These are phyloP conservation scores for Caenorhabditis parvicauda DNA, from an alignment of 2,888 invertebrate species.

Conservation along the genomic window DNA sequence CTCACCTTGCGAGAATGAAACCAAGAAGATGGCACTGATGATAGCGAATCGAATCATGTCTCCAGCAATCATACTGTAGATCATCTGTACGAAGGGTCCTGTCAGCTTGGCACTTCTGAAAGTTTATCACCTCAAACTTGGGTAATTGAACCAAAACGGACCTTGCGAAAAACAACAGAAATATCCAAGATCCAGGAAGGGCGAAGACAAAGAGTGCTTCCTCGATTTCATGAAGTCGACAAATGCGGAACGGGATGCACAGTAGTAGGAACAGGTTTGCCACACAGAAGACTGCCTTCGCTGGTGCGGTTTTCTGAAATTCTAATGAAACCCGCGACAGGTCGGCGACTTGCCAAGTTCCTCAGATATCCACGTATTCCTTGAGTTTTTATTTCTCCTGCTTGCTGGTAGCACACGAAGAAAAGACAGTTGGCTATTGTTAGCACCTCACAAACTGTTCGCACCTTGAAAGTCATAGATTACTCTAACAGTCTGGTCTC, in stretches of 20 bases:
- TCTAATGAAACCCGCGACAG: too few species aligned
- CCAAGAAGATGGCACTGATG: conserved; percentile 88
- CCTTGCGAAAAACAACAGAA: conserved; percentile 98
- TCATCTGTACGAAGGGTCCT: conserved; percentile 98
- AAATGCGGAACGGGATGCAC: conserved; percentile 52
- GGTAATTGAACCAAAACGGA: too few species aligned
- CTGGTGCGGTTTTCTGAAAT: conserved; percentile 83
- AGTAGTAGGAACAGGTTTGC: conserved; percentile 79
- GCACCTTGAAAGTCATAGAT: conserved; percentile 64
- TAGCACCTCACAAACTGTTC: conserved; percentile 80
- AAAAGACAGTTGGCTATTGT: conserved; percentile 82
- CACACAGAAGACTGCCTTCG: conserved; percentile 86
- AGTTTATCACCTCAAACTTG: too few species aligned
- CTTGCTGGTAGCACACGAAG: conserved; percentile 86
- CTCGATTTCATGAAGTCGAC: conserved; percentile 71
- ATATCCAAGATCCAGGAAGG: conserved; percentile 93
- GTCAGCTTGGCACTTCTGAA: conserved; percentile 70
- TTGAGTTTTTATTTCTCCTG: conserved; percentile 90
- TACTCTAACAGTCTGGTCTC: too few species aligned
- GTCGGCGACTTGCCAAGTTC: conserved; percentile 83
- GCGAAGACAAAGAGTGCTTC: conserved; percentile 88
- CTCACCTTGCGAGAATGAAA: conserved; percentile 90
- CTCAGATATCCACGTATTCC: conserved; percentile 84
- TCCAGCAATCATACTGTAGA: conserved; percentile 96
- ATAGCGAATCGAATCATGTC: conserved; percentile 98